Evolutionary conservation across 2,888 invertebrate genomes (phyloP).

Genomic region (Iphiclides podalirius): DNA sequence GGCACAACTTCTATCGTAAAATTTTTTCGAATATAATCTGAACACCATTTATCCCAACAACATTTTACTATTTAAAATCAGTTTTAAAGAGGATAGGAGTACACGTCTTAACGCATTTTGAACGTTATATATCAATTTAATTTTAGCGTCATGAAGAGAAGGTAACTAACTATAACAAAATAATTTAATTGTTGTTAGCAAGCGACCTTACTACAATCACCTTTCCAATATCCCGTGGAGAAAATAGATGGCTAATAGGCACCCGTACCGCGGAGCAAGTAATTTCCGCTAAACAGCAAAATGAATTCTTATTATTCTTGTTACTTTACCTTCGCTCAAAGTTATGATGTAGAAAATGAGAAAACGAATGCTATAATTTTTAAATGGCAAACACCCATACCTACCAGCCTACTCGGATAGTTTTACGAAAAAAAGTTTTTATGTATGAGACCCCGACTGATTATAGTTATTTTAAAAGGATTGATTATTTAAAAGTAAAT

Average conservation of each 20-base stretch:
- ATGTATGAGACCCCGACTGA: too few relatives aligned
- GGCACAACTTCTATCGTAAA: conserved; percentile 26
- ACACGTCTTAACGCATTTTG: background rate
- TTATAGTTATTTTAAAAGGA: too few relatives aligned
- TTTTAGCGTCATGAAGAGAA: background rate
- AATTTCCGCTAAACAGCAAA: conserved; percentile 21
- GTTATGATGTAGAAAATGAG: background rate
- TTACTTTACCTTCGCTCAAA: conserved; percentile 1
- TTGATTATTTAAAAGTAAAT: too few relatives aligned
- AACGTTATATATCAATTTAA: background rate
- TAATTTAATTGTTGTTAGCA: conserved; percentile 46
- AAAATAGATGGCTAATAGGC: conserved; percentile 32
- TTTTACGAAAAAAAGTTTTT: too few relatives aligned
- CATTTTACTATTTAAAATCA: too few relatives aligned
- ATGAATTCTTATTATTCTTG: conserved; percentile 19
- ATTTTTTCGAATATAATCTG: conserved; percentile 7
- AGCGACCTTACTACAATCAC: conserved; percentile 59
- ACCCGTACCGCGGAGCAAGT: conserved; percentile 15
- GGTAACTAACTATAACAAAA: background rate
- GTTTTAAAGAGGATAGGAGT: too few relatives aligned
- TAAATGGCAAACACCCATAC: too few relatives aligned
- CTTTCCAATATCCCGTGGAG: conserved; percentile 50
- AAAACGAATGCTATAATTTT: too few relatives aligned
- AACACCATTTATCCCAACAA: too few relatives aligned
- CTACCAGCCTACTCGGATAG: too few relatives aligned